phyloP scores from a whole-genome alignment of 1,140 invertebrate genomes.

The Neomicropteryx cornuta region DNA sequence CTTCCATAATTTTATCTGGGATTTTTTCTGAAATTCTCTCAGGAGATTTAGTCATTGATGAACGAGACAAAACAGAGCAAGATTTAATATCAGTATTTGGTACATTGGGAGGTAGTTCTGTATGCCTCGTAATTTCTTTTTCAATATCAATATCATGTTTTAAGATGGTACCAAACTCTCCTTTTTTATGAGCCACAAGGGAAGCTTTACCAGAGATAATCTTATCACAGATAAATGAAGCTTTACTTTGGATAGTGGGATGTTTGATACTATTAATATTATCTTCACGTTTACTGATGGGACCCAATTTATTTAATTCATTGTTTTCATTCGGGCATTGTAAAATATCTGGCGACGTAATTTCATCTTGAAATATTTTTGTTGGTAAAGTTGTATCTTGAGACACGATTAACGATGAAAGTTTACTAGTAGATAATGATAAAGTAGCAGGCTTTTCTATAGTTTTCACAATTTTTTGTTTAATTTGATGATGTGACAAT shows the following conservation, averaged over 20 bases:
- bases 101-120: constrained; percentile 31
- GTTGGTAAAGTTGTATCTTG: constrained; percentile 44
- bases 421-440: constrained; percentile 34
- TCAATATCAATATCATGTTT: constrained; percentile 37
- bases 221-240: too few relatives aligned
- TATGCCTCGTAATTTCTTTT: constrained; percentile 35
- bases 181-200: too few relatives aligned
- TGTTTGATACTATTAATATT: too few relatives aligned
- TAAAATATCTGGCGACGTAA: constrained; percentile 44
- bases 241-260: too few relatives aligned
- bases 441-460: constrained; percentile 42
- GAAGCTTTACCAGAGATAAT: too few relatives aligned
- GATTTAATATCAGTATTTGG: constrained; percentile 28
- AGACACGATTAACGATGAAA: constrained; percentile 41
- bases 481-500: constrained; percentile 35
- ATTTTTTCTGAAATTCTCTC: constrained; percentile 39
- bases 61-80: too few relatives aligned
- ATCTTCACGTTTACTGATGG: too few relatives aligned
- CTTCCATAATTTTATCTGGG: constrained; percentile 41
- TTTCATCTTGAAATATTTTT: constrained; percentile 51
- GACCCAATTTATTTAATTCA: too few relatives aligned
- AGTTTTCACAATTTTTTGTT: constrained; percentile 39
- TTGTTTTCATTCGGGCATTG: too few relatives aligned
- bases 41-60: constrained; percentile 36
- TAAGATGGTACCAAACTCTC: constrained; percentile 5